Evolutionary conservation across 1,140 invertebrate genomes (phyloP).

Genomic region (Cherax quadricarinatus): DNA sequence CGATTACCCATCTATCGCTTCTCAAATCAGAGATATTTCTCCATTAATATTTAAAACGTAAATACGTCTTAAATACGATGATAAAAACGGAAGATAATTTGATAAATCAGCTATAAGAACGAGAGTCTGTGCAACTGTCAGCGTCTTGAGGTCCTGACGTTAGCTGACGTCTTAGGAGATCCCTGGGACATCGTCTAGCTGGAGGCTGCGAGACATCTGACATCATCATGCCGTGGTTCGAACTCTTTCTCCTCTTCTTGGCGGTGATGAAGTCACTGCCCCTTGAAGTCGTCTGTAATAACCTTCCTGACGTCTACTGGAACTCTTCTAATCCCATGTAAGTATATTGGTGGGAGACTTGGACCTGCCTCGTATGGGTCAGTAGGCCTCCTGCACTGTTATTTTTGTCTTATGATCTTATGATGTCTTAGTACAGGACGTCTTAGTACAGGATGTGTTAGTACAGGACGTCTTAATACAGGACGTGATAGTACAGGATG

Average conservation of each 20-base stretch:
- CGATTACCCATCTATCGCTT: too few species aligned
- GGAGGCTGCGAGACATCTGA: background rate
- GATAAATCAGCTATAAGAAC: background rate
- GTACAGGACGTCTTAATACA: too few species aligned
- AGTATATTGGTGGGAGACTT: too few species aligned
- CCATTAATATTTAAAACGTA: too few species aligned
- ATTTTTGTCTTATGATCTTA: too few species aligned
- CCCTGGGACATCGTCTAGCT: background rate
- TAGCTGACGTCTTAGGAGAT: too few species aligned
- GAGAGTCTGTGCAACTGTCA: background rate
- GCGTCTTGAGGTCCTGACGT: background rate
- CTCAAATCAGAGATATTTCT: background rate
- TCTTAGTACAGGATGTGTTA: too few species aligned
- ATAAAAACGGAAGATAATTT: background rate
- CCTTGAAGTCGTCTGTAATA: conserved; percentile 56
- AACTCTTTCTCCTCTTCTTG: conserved; percentile 55
- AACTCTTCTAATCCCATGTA: conserved; percentile 66
- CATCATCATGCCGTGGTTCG: conserved; percentile 57
- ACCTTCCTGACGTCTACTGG: conserved; percentile 64
- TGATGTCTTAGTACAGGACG: too few species aligned
- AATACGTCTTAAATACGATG: too few species aligned
- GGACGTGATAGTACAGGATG: too few species aligned
- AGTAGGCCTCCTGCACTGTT: too few species aligned
- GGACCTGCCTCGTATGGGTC: too few species aligned
- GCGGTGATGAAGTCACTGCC: conserved; percentile 65